These are phyloP conservation scores for Athalia circularis DNA, from an alignment of 2,888 invertebrate species.

Conservation along the genomic window DNA sequence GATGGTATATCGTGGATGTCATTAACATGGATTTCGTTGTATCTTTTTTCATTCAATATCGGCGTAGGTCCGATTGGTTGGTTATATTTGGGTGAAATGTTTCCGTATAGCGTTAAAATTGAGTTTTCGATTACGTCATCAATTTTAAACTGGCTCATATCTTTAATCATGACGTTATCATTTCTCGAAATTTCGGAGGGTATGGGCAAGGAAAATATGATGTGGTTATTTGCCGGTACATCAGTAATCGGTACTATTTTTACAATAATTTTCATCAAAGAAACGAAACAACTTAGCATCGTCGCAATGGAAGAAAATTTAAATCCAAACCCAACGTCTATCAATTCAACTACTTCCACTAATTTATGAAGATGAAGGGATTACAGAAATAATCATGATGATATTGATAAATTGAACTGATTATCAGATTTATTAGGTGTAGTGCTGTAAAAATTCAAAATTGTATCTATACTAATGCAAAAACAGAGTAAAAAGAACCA, in stretches of 20 bases:
- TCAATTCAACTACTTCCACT: background rate
- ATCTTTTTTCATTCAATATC: constrained; percentile 63
- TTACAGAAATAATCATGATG: too few species aligned
- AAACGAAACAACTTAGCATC: constrained; percentile 62
- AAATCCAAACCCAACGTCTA: background rate
- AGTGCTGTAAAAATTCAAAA: too few species aligned
- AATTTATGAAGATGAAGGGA: background rate
- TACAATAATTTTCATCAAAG: constrained; percentile 55
- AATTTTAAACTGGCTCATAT: constrained; percentile 61
- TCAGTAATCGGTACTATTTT: constrained; percentile 60
- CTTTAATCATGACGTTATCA: constrained; percentile 58
- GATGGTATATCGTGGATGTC: constrained; percentile 66
- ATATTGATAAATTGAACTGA: too few species aligned
- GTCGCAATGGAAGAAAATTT: constrained; percentile 57
- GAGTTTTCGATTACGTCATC: constrained; percentile 55
- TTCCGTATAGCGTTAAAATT: constrained; percentile 62
- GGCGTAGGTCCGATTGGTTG: constrained; percentile 68
- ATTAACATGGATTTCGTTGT: constrained; percentile 59
- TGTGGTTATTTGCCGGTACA: constrained; percentile 62
- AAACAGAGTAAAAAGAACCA: too few species aligned
- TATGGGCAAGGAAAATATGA: constrained; percentile 57
- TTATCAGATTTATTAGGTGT: too few species aligned
- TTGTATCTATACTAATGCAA: too few species aligned
- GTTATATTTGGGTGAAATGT: constrained; percentile 65
- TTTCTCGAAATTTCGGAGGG: constrained; percentile 57